These are phyloP conservation scores for Steinernema hermaphroditum DNA, from an alignment of 2,888 invertebrate genomes.

Conservation along the genomic window DNA sequence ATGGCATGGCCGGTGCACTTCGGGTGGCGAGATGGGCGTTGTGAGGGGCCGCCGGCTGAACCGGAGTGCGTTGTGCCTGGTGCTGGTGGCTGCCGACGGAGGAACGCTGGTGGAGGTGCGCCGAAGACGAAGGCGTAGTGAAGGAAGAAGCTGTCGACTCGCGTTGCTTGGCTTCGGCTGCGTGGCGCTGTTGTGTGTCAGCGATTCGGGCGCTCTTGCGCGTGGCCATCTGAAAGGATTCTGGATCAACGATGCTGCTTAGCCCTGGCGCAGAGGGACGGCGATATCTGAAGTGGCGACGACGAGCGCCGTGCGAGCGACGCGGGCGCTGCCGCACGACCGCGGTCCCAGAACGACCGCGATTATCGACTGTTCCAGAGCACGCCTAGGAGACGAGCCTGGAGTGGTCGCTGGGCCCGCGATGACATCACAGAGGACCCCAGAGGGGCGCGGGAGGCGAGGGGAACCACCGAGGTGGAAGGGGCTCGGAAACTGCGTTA, in stretches of 20 bases:
- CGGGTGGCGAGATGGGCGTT: slow-evolving; percentile 16
- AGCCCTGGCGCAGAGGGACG: too few relatives aligned
- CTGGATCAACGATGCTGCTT: not conserved
- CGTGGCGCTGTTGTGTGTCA: slow-evolving; percentile 21
- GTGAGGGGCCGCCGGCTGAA: not conserved
- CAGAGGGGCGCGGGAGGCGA: too few relatives aligned
- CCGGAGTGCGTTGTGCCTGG: slow-evolving; percentile 7
- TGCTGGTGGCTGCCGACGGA: not conserved
- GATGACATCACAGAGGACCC: too few relatives aligned
- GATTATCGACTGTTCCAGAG: slow-evolving; percentile 23
- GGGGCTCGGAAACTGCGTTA: too few relatives aligned
- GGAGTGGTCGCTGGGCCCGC: too few relatives aligned
- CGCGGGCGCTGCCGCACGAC: slow-evolving; percentile 18
- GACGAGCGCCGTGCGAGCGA: slow-evolving; percentile 3
- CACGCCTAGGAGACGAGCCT: not conserved
- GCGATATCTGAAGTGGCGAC: not conserved
- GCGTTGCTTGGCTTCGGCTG: slow-evolving; percentile 26
- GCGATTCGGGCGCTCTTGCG: slow-evolving; percentile 25
- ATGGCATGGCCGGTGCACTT: slow-evolving; percentile 17
- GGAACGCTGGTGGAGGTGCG: not conserved
- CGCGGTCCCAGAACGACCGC: slow-evolving; percentile 16
- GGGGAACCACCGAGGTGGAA: too few relatives aligned
- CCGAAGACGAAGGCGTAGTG: slow-evolving; percentile 9
- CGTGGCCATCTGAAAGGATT: slow-evolving; percentile 22
- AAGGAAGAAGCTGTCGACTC: not conserved